phyloP scores from a whole-genome alignment of 35 echinoderm and acorn worm species.

The Ophioderma brevispina region DNA sequence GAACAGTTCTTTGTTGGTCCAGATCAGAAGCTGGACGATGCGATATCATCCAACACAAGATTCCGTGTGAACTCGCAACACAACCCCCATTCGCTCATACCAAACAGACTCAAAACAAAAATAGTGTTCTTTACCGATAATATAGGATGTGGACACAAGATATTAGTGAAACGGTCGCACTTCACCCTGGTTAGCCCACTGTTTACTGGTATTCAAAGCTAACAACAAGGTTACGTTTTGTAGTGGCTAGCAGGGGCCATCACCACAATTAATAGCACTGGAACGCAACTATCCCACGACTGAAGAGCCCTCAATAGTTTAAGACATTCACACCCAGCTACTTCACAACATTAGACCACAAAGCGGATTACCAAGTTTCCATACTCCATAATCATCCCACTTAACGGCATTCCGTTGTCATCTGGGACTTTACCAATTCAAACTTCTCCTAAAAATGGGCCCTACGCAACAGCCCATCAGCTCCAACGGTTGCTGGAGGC shows the following conservation, averaged over 20 bases:
- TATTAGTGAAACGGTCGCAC: neutral
- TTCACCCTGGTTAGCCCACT: neutral
- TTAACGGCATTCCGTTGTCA: slow-evolving; percentile 43
- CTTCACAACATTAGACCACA: neutral
- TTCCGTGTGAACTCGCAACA: neutral
- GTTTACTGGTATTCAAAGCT: neutral
- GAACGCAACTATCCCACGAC: slow-evolving; percentile 2
- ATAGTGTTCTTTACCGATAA: neutral
- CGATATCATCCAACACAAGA: neutral
- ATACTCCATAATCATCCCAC: neutral
- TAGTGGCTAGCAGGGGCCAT: slow-evolving; percentile 23
- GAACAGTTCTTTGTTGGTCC: neutral
- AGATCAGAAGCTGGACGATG: neutral
- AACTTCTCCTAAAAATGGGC: slow-evolving; percentile 15
- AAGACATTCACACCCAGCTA: neutral
- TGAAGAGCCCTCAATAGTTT: slow-evolving; percentile 11
- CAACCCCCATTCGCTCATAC: neutral
- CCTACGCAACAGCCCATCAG: slow-evolving; percentile 7
- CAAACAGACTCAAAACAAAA: neutral
- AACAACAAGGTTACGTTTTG: slow-evolving; percentile 14
- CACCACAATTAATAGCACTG: neutral
- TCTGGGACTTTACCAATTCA: slow-evolving; percentile 24
- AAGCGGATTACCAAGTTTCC: neutral
- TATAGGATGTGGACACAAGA: neutral
- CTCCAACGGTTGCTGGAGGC: slow-evolving; percentile 46